Evolutionary conservation across 2,888 invertebrate genomes (phyloP), one percentile per base, ranked within the genome.

Genomic region (Fissipunctia ypsillon): DNA sequence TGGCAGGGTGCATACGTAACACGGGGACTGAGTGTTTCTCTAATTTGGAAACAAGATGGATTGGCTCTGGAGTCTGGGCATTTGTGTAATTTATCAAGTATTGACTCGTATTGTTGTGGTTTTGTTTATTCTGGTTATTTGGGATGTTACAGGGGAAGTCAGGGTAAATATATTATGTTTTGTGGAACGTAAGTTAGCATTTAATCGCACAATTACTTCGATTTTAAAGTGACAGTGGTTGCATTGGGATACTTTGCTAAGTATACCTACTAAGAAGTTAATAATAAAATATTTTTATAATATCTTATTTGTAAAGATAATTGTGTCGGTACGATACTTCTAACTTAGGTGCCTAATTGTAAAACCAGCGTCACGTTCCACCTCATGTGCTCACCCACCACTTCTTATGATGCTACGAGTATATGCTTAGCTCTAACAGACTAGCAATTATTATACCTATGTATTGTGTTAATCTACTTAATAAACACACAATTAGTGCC

Each of bases 31-130:
- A 81, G 85, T 84, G 80, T 76, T 78, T 84, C 87, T 86, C 91
- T 92, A 92, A 93, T 93, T 93, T 90, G 90, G 91, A 81, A 92
- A 89, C 90, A 93, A 93, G 94, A 93, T 91, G 91, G 93, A 93
- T 94, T 88, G 93, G 89, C 69, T 85, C 74, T 77, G 75, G 93
- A 88, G 61, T 84, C 78, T 80, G 76, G 78, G 81, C 80, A 81
- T 76, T 81, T 78, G 84, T 76, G 92, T 92, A 91, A 93, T 93
- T 92, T 92, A 93, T 94, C 93, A 92, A 91, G 88, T 88, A 93
- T 93, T 88, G 92, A 87, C 89, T 90, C 82, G 80, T 76, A 86
- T 85, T 90, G 87, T 91, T 90, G 86, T 87, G 82, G 87, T 87
- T 89, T 87, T 90, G 89, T 91, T 92, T 91, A 91, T 84, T 78